Evolutionary conservation across 2,797 vertebrate genomes (phyloP).

Genomic region (Aratinga solstitialis): DNA sequence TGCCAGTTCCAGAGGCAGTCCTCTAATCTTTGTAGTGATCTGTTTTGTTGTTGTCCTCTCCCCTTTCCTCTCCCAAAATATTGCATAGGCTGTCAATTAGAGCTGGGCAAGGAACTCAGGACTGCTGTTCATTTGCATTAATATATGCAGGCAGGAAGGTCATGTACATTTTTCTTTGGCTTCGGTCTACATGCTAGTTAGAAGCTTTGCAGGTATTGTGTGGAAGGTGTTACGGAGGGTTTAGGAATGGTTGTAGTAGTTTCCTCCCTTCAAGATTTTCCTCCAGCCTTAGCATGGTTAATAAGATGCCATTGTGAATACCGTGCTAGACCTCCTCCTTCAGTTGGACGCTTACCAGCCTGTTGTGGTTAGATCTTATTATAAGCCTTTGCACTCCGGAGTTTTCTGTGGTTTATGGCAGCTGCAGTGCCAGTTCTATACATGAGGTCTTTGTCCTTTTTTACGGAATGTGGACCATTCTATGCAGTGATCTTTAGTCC

Average conservation of each 20-base stretch:
- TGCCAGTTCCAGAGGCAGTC: neutral
- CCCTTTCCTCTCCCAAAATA: neutral
- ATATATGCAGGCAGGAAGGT: neutral
- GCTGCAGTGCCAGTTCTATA: neutral
- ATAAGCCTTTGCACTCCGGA: conserved; percentile 20
- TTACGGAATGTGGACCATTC: neutral
- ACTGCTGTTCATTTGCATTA: conserved; percentile 9
- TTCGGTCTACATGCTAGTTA: neutral
- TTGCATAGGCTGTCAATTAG: neutral
- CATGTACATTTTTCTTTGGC: neutral
- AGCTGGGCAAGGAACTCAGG: neutral
- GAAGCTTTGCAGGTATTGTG: neutral
- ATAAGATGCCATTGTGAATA: conserved; percentile 22
- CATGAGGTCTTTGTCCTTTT: neutral
- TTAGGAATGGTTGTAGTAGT: neutral
- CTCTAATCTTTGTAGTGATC: neutral
- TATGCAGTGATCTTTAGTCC: accelerated
- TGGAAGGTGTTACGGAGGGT: neutral
- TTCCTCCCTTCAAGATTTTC: neutral
- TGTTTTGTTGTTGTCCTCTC: neutral
- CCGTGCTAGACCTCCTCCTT: conserved; percentile 25
- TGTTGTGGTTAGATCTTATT: conserved; percentile 52
- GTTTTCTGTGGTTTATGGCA: conserved; percentile 36
- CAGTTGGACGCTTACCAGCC: conserved; percentile 45
- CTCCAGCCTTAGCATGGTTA: neutral